Conservation (phyloP, 2,888 invertebrate genomes). For the Cryptocheilus praepositus region DNA sequence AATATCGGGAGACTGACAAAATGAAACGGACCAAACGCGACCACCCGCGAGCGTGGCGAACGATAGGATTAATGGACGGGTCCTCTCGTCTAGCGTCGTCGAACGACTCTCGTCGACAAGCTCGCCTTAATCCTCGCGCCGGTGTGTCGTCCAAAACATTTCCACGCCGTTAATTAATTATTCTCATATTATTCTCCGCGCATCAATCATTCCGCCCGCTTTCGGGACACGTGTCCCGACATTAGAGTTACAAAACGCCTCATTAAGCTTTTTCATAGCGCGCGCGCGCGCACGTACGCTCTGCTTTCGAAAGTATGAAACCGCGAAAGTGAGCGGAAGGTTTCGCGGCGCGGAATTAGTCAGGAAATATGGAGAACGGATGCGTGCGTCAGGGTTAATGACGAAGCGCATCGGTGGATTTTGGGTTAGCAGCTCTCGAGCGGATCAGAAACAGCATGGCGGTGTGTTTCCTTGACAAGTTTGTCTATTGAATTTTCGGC, state of each 20-base stretch:
- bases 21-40: conserved; percentile 37
- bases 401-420: conserved; percentile 20
- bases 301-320: no score
- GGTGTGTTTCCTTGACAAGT: conserved; percentile 54
- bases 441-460: conserved; percentile 47
- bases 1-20: conserved; percentile 48
- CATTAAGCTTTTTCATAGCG: no score
- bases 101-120: no score
- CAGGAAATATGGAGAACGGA: conserved; percentile 52
- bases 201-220: not conserved
- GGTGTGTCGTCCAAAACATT: conserved; percentile 1
- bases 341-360: not conserved
- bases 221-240: not conserved
- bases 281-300: no score
- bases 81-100: not conserved
- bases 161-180: conserved; percentile 1
- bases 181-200: not conserved
- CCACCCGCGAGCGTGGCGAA: conserved; percentile 65
- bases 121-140: not conserved
- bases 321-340: no score
- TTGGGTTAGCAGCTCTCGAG: conserved; percentile 22
- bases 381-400: conserved; percentile 56
- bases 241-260: no score
- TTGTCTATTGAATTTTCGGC: conserved; percentile 60
- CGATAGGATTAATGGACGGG: conserved; percentile 44